Evolutionary conservation across 1,140 invertebrate species (phyloP).

Genomic region (Drosophila nikananu): DNA sequence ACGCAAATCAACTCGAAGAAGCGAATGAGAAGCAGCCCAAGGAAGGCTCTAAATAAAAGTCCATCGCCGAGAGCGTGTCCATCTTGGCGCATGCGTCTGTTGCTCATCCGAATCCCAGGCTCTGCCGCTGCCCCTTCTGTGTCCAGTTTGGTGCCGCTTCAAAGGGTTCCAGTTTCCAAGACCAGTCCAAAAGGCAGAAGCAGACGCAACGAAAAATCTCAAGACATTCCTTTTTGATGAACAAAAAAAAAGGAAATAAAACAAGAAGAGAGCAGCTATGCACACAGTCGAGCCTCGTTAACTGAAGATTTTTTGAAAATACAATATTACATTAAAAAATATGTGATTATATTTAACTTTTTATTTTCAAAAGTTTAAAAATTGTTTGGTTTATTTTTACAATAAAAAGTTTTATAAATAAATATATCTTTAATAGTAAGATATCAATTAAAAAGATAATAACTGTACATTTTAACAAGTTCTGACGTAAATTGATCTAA

Average conservation of each 20-base stretch:
- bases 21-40: conserved; percentile 37
- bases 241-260: conserved; percentile 52
- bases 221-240: conserved; percentile 74
- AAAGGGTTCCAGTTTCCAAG: conserved; percentile 79
- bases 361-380: neutral
- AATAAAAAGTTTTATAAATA: too few relatives aligned
- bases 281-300: conserved; percentile 14
- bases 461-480: too few relatives aligned
- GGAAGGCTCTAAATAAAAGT: conserved; percentile 30
- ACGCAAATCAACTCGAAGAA: conserved; percentile 76
- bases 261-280: conserved; percentile 11
- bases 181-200: conserved; percentile 68
- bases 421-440: too few relatives aligned
- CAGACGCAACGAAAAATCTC: conserved; percentile 65
- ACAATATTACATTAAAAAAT: neutral
- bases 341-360: neutral
- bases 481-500: neutral
- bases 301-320: neutral
- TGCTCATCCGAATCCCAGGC: conserved; percentile 48
- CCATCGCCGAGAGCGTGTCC: conserved; percentile 39
- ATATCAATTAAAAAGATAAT: too few relatives aligned
- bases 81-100: conserved; percentile 76
- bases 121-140: neutral
- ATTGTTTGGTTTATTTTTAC: too few relatives aligned
- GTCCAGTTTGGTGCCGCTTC: neutral